phyloP scores from a whole-genome alignment of 2,797 vertebrate genomes.

The Florisuga fusca region DNA sequence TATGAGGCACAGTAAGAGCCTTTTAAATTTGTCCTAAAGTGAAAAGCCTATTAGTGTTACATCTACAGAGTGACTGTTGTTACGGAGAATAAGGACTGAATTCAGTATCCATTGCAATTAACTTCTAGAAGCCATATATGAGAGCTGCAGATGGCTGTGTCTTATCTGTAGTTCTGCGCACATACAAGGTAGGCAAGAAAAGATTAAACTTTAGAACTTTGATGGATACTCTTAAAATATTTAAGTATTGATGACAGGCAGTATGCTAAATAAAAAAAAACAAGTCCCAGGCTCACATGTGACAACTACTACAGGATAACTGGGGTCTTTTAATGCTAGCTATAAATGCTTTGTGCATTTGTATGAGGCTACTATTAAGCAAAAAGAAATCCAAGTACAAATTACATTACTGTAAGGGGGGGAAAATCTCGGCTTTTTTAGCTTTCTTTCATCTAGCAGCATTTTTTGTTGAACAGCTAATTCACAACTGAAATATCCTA shows the following conservation, averaged over 20 bases:
- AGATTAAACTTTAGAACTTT: not conserved
- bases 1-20: not conserved
- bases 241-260: not conserved
- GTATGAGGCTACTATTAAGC: not conserved
- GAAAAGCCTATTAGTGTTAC: not conserved
- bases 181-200: not conserved
- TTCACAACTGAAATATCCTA: not conserved
- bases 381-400: not conserved
- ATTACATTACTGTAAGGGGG: not conserved
- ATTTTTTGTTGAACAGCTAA: not conserved
- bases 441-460: not conserved
- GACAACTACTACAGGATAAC: not conserved
- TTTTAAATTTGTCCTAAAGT: not conserved
- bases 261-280: not conserved
- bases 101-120: not conserved
- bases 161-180: not conserved
- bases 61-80: not conserved
- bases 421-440: not conserved
- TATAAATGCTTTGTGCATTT: not conserved
- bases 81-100: not conserved
- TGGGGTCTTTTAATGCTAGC: not conserved
- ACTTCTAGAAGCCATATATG: not conserved
- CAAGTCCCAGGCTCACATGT: not conserved
- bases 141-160: not conserved
- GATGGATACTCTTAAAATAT: not conserved